Conservation (phyloP, 2,113 vertebrate genomes). For the Sphyrna mokarran region DNA sequence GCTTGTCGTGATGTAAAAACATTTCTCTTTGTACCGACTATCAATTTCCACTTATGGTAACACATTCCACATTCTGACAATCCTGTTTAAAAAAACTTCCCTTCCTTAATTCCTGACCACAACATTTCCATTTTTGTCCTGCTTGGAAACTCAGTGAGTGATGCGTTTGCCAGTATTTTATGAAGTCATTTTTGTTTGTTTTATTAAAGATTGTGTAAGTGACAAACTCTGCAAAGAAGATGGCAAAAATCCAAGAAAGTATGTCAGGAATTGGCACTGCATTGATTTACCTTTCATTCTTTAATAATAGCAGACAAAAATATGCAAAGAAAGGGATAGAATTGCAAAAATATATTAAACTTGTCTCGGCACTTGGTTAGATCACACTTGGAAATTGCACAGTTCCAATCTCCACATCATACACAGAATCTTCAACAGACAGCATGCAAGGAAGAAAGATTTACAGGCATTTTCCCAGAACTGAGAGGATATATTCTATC, state of each 20-base stretch:
- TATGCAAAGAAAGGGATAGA: not conserved
- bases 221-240: not conserved
- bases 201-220: not conserved
- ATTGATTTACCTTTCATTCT: not conserved
- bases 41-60: slow-evolving; percentile 19
- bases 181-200: slow-evolving; percentile 3
- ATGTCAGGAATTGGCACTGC: not conserved
- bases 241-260: not conserved
- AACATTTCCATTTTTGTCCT: slow-evolving; percentile 33
- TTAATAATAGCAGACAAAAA: not conserved
- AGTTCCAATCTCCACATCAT: no score
- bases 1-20: not conserved
- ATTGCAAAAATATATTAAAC: not conserved
- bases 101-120: not conserved
- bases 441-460: not conserved
- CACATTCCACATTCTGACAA: slow-evolving; percentile 6
- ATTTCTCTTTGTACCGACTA: not conserved
- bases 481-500: not conserved
- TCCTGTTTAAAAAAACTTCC: not conserved
- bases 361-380: not conserved
- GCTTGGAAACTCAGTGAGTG: not conserved
- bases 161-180: not conserved
- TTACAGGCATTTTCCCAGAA: not conserved
- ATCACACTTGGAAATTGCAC: not conserved
- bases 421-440: no score